Base-by-base conservation (phyloP, 1,140 invertebrate genomes). In the Panulirus ornatus region DNA sequence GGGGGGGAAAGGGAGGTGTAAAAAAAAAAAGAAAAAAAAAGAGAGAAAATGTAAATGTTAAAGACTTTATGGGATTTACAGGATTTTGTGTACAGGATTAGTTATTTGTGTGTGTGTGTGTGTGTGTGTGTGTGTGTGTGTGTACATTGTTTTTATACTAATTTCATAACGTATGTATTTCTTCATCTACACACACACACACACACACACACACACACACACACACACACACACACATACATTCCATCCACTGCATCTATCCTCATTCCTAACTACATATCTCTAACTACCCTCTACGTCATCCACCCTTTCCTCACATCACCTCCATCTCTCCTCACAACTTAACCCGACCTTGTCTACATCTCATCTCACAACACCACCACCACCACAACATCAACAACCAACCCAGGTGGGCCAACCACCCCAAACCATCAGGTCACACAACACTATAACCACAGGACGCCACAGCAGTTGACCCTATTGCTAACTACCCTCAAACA, bases 171-270 rank as follows among this genome's bases (percentile, higher is more conserved):
- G 22, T 58, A 11, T 22, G 51, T 11, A 22, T 58, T 58, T 11
- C 51, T 11, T 11, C 11, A 22, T 11, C 11, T 22, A 58, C 51
- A 58, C 51, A 58, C 51, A 58, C 51, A 58, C 51, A 58, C 51
- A 58, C 51, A 58, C 51, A 58, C 51, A 58, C 51, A 58, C 51
- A 58, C 51, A 58, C 51, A 58, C 51, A 58, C 51, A 58, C 51
- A 58, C 51, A 58, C 51, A 58, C 51, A 58, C 51, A 58, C 51
- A 58, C 51, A 58, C 51, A 58, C 51, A 58, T 22, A 58, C 51
- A 58, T 22, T 11, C 51, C 11, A 11, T 11, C 51, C 11, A 11
- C 11, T 22, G 22, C 51, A 58, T 22, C 11, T 22, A 58, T 22
- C 11, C 51, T 11, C 51, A 58, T 22, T 11, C 51, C 11, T 22